phyloP scores from a whole-genome alignment of 2,797 vertebrate genomes.

The Manis crassicaudata region DNA sequence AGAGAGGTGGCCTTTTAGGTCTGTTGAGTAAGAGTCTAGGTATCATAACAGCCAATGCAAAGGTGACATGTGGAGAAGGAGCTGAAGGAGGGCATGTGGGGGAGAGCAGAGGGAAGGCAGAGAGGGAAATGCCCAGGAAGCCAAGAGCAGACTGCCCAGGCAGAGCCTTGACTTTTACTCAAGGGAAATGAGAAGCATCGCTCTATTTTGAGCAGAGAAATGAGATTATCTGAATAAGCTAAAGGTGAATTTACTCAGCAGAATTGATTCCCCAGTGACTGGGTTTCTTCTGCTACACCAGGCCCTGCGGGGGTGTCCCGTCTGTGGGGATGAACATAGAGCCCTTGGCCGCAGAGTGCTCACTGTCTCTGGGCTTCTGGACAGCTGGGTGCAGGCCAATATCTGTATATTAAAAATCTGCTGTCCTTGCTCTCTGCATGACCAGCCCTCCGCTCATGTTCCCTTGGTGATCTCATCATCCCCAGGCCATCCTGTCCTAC shows the following conservation, averaged over 20 bases:
- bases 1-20: background rate
- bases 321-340: background rate
- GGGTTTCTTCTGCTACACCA: background rate
- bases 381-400: background rate
- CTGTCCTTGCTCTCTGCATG: background rate
- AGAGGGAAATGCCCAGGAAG: no score
- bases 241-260: background rate
- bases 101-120: background rate
- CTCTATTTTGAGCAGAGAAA: background rate
- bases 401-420: background rate
- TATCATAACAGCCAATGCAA: background rate
- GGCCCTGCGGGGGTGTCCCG: background rate
- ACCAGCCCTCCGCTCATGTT: background rate
- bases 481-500: background rate
- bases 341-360: background rate
- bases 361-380: background rate
- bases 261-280: background rate
- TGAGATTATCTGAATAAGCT: background rate
- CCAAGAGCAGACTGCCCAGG: background rate
- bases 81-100: fast-evolving
- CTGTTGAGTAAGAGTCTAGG: background rate
- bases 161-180: background rate
- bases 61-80: background rate
- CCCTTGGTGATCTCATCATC: background rate
- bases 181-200: background rate